A percentile compares a stretch with the other conserved stretches of the same genome.
These are phyloP conservation scores for Scaptomyza hsui DNA, from an alignment of 1,140 invertebrate species.

Conservation along the genomic window DNA sequence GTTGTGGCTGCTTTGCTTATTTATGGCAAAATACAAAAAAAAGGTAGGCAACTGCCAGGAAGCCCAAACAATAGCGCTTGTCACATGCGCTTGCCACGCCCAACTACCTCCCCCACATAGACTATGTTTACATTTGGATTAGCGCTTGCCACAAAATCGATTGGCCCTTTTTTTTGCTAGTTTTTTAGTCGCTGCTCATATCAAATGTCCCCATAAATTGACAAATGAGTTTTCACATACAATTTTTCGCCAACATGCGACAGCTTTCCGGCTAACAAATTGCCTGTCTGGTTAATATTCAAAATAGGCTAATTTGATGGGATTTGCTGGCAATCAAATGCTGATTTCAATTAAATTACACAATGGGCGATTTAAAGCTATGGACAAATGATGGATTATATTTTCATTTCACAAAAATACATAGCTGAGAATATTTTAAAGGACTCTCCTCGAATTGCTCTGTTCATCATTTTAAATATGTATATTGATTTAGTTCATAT, in stretches of 20 bases:
- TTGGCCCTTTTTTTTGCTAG: conserved; percentile 29
- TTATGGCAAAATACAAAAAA: conserved; percentile 21
- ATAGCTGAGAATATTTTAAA: too few relatives aligned
- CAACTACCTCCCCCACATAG: conserved; percentile 1
- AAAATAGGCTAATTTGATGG: conserved; percentile 30
- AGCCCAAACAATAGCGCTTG: conserved; percentile 30
- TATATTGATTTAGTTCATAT: too few relatives aligned
- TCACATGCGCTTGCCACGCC: conserved; percentile 26
- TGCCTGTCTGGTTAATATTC: neutral
- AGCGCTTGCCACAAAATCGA: conserved; percentile 37
- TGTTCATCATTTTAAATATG: too few relatives aligned
- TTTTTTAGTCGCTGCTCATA: conserved; percentile 24
- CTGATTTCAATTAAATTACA: neutral
- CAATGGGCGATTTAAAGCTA: neutral
- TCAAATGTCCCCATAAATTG: conserved; percentile 49
- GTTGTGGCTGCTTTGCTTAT: conserved; percentile 56
- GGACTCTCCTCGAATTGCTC: too few relatives aligned
- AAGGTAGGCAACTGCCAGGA: neutral
- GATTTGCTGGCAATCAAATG: conserved; percentile 15
- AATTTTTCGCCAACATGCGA: conserved; percentile 20
- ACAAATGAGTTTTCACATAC: conserved; percentile 38
- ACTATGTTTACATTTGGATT: conserved; percentile 49
- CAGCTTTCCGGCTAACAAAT: conserved; percentile 15
- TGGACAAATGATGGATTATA: neutral
- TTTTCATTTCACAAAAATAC: neutral